Base-by-base conservation (phyloP, 1,140 invertebrate genomes). In the Rhynchophorus ferrugineus region DNA sequence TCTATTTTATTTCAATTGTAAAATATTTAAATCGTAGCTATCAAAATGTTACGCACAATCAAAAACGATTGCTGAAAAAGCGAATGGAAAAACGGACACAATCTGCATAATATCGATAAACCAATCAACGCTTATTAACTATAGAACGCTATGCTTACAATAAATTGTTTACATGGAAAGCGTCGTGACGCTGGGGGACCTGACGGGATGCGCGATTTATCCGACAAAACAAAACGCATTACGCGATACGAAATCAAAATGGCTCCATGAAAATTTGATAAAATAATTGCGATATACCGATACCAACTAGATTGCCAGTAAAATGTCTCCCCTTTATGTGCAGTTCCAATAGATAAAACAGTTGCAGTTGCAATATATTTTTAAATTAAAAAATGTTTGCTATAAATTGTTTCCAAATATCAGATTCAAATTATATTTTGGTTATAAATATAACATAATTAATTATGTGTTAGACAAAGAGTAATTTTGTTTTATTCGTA, bases 191-290 rank as follows among this genome's bases (percentile, higher is more conserved):
- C 5, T 29, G 11, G 24, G 24, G 24, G 24, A 29, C 5, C 24
- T 29, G 24, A 29, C 5, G 24, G 24, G 24, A 11, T 5, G 24
- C 24, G 24, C 33, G 41, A 50, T 50, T 44, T 44, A 43, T 37
- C 34, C 41, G 29, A 41, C 24, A 44, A 50, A 50, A 50, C 48
- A 50, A 50, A 42, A 34, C 49, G 37, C 16, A 39, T 45, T 52
- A 52, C 35, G 34, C 35, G 42, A 52, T 52, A 38, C 36, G 42
- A 38, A 52, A 38, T 52, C 49, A 44, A 39, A 52, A 29, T 45
- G 49, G 49, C 49, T 24, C 35, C 42, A 44, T 52, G 49, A 52
- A 52, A 52, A 52, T 52, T 52, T 52, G 41, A 52, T 52, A 52
- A 52, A 52, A 52, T 52, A 42, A 52, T 52, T 52, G 43, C 49